A percentile compares a stretch with the other conserved stretches of the same genome.
Conservation (phyloP, 2,888 invertebrate genomes). For the Noctuana brunneofusca region DNA sequence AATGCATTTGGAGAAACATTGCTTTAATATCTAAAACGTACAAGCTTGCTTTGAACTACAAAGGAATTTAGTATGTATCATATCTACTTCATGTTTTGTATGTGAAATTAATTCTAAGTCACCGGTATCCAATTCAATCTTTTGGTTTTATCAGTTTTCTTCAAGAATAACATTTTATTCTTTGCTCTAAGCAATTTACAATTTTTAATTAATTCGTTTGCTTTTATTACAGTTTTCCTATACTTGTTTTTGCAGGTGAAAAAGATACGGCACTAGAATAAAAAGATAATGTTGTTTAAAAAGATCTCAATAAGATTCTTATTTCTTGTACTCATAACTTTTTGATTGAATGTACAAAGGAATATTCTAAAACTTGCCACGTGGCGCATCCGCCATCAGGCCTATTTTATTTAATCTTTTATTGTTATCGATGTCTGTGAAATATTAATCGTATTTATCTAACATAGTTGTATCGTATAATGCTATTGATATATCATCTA, state of each 20-base stretch:
- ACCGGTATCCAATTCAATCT: slow-evolving; percentile 1
- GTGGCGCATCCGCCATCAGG: slow-evolving; percentile 1
- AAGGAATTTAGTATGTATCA: slow-evolving; percentile 11
- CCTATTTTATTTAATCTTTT: slow-evolving; percentile 18
- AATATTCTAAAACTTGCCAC: neutral
- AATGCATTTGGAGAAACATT: slow-evolving; percentile 22
- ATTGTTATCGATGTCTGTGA: slow-evolving; percentile 20
- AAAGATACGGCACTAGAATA: neutral
- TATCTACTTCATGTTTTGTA: slow-evolving; percentile 14
- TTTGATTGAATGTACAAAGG: slow-evolving; percentile 12
- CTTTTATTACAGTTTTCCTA: neutral
- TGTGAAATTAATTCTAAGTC: slow-evolving; percentile 9
- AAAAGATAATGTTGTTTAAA: slow-evolving; percentile 1
- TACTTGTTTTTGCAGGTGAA: neutral
- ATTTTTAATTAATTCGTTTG: neutral
- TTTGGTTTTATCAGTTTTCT: neutral
- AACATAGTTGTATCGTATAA: slow-evolving; percentile 27
- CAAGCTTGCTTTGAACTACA: slow-evolving; percentile 29
- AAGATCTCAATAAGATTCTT: slow-evolving; percentile 7
- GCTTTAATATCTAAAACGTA: slow-evolving; percentile 27
- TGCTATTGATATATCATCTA: slow-evolving; percentile 31
- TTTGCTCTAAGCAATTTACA: neutral
- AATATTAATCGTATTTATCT: slow-evolving; percentile 23
- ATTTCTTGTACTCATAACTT: slow-evolving; percentile 11
- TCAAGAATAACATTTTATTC: neutral